Evolutionary conservation across 2,888 invertebrate species (phyloP).

Genomic region (Dolichomitus sp.): DNA sequence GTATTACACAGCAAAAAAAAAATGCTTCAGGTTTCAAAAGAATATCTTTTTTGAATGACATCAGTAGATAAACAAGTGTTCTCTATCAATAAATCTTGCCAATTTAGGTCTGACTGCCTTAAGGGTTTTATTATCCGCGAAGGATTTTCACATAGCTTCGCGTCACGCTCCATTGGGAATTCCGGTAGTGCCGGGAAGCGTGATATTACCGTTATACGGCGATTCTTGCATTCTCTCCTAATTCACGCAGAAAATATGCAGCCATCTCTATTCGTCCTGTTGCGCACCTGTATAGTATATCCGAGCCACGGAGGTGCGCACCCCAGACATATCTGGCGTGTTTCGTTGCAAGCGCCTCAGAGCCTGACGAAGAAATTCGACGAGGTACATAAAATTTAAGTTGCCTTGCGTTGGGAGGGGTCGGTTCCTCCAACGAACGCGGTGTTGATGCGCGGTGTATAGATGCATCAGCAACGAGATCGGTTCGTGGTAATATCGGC

Average conservation of each 20-base stretch:
- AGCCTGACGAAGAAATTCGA: slow-evolving; percentile 29
- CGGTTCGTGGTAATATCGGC: slow-evolving; percentile 48
- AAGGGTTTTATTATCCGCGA: neutral
- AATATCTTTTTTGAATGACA: too few relatives aligned
- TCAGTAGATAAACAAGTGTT: too few relatives aligned
- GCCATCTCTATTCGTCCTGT: neutral
- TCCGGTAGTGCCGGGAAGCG: slow-evolving; percentile 2
- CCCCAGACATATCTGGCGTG: slow-evolving; percentile 5
- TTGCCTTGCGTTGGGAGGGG: neutral
- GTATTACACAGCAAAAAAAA: too few relatives aligned
- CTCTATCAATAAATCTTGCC: too few relatives aligned
- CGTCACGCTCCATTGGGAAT: slow-evolving; percentile 11
- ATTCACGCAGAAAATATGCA: neutral
- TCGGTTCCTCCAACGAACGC: neutral
- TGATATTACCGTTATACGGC: slow-evolving; percentile 7
- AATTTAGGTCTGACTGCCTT: too few relatives aligned
- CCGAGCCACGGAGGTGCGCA: neutral
- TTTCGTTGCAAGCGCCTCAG: slow-evolving; percentile 13
- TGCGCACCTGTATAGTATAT: neutral
- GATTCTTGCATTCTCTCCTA: neutral
- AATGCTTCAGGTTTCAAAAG: too few relatives aligned
- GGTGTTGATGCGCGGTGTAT: slow-evolving; percentile 17
- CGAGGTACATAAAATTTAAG: slow-evolving; percentile 33
- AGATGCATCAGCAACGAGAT: slow-evolving; percentile 46
- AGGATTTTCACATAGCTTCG: neutral